These are phyloP conservation scores for Leucopternis melanops DNA, from an alignment of 2,113 vertebrate species.

Conservation along the genomic window DNA sequence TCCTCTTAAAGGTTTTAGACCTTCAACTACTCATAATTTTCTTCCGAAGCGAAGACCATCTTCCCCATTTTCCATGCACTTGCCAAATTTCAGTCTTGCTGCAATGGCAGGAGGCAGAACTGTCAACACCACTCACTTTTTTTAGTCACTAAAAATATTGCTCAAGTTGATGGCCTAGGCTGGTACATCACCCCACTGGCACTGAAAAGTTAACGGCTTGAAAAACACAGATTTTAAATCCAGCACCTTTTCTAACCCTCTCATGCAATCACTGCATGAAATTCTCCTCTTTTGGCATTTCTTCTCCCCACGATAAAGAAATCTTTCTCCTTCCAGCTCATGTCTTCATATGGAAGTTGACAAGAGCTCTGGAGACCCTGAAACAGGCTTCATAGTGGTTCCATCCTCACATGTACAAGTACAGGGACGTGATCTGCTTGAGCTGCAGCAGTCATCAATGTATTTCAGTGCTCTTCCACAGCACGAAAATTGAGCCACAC, in stretches of 20 bases:
- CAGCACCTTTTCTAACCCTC: background rate
- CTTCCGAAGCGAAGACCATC: background rate
- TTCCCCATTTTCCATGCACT: background rate
- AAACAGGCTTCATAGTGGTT: background rate
- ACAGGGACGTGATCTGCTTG: background rate
- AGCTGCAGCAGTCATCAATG: background rate
- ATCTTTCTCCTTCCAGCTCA: background rate
- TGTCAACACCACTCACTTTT: background rate
- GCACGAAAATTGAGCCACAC: background rate
- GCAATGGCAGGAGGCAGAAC: background rate
- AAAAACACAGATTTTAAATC: background rate
- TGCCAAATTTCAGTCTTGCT: background rate
- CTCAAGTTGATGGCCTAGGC: background rate
- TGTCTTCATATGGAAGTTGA: background rate
- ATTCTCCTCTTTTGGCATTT: background rate
- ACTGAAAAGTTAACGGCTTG: background rate
- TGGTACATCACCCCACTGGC: background rate
- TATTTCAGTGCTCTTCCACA: background rate
- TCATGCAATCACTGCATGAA: background rate
- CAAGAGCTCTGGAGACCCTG: background rate
- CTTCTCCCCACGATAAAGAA: background rate
- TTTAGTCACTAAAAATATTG: background rate
- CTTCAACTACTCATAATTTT: background rate
- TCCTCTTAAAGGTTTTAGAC: background rate
- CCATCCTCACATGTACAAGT: background rate